Evolutionary conservation across 2,797 vertebrate genomes (phyloP).

Genomic region (Tiaroga cobitis): DNA sequence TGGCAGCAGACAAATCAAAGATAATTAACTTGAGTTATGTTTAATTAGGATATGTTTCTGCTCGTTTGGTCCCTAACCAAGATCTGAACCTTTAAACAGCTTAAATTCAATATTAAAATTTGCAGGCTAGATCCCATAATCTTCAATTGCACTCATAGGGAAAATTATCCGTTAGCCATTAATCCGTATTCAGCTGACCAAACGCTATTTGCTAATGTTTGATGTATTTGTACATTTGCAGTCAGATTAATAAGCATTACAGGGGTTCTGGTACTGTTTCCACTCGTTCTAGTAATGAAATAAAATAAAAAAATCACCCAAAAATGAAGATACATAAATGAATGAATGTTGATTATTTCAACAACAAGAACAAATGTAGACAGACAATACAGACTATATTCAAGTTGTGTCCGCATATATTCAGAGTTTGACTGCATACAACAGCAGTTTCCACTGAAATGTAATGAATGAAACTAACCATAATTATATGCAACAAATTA

Average conservation of each 20-base stretch:
- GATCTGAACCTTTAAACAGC: slow-evolving; percentile 10
- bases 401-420: background rate
- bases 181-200: slow-evolving; percentile 6
- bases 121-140: background rate
- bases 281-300: background rate
- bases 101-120: slow-evolving; percentile 22
- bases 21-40: slow-evolving; percentile 6
- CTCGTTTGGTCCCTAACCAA: background rate
- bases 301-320: background rate
- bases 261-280: background rate
- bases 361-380: background rate
- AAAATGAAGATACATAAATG: background rate
- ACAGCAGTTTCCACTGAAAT: background rate
- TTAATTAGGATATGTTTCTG: background rate
- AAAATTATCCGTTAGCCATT: background rate
- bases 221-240: background rate
- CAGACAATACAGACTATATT: background rate
- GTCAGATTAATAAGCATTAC: background rate
- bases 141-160: background rate
- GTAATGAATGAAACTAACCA: background rate
- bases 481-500: background rate
- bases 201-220: background rate
- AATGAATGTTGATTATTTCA: background rate
- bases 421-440: background rate
- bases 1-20: background rate